Percentiles rank a stretch among this genome's conserved stretches.
Conservation (phyloP, 2,888 invertebrate species). For the Xylota segnis region DNA sequence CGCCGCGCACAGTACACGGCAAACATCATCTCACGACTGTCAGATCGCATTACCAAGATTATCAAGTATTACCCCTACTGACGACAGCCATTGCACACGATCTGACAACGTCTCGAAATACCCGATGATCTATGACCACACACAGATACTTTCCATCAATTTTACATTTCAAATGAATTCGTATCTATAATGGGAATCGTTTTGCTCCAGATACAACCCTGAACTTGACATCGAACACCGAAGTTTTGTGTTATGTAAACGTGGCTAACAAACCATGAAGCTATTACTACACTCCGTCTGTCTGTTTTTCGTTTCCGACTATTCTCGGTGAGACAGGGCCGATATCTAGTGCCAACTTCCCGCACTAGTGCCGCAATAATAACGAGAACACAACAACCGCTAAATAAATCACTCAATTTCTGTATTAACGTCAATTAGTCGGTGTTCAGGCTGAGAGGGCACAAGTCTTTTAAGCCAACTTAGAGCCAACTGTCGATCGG, state of each 20-base stretch:
- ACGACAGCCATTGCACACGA: slow-evolving; percentile 8
- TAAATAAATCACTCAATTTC: slow-evolving; percentile 73
- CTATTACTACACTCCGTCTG: slow-evolving; percentile 28
- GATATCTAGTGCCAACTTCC: slow-evolving; percentile 37
- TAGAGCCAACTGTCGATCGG: slow-evolving; percentile 33
- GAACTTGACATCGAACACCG: slow-evolving; percentile 68
- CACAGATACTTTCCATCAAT: slow-evolving; percentile 11
- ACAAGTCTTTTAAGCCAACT: slow-evolving; percentile 59
- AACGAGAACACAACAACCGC: slow-evolving; percentile 32
- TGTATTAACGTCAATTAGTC: slow-evolving; percentile 72
- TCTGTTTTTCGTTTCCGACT: slow-evolving; percentile 21
- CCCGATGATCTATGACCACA: slow-evolving; percentile 62
- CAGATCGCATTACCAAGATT: slow-evolving; percentile 42
- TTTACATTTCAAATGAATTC: slow-evolving; percentile 41
- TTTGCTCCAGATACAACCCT: slow-evolving; percentile 72
- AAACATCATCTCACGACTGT: slow-evolving; percentile 23
- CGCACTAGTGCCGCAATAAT: slow-evolving; percentile 14
- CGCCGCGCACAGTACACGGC: slow-evolving; percentile 23
- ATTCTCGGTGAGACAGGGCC: slow-evolving; percentile 19
- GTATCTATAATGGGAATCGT: slow-evolving; percentile 36
- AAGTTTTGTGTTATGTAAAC: slow-evolving; percentile 66
- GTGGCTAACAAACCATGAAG: slow-evolving; percentile 66
- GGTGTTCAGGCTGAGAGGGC: slow-evolving; percentile 68
- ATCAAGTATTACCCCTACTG: slow-evolving; percentile 10
- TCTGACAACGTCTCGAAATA: slow-evolving; percentile 27